Evolutionary conservation across 2,888 invertebrate genomes (phyloP), one percentile per base, ranked within the genome.

Genomic region (Drosophila monieri): DNA sequence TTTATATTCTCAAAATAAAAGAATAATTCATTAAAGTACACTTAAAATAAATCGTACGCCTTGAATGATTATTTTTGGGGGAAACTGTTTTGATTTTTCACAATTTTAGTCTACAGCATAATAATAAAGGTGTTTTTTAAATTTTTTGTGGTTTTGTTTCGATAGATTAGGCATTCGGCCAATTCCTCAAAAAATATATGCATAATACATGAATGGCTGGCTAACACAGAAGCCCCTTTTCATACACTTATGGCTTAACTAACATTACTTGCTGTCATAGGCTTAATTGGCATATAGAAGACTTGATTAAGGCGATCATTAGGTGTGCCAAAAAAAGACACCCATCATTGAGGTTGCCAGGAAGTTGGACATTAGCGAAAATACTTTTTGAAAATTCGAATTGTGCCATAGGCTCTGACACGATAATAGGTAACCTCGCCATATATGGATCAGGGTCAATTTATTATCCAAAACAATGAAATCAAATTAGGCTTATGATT

Each of bases 221-320:
- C 48, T 10, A 37, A 51, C 46, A 35, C 43, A 48, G 25, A 43
- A 48, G 46, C 32, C 52, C 37, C 46, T 15, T 56, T 76, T 65
- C 47, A 48, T 49, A 67, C 14, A 46, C 37, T 56, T 76, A 65
- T 69, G 53, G 65, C 18, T 41, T 62, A 57, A 57, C 61, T 55
- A 71, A 78, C 75, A 78, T 80, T 75, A 60, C 67, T 58, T 39
- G 68, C 65, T 57, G 51, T 49, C 35, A 59, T 43, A 18, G 59
- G 6, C 23, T 65, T 79, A 79, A 79, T 79, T 79, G 79, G 79
- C 77, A 77, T 79, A 79, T 79, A 79, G 79, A 77, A 79, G 80
- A 76, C 65, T 73, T 79, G 70, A 79, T 79, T 81, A 79, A 35
- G 52, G n/a, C n/a, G 44, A 10, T 43, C 32, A 69, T 69, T 70